phyloP scores from a whole-genome alignment of 2,113 vertebrate genomes.

The Tyto alba region DNA sequence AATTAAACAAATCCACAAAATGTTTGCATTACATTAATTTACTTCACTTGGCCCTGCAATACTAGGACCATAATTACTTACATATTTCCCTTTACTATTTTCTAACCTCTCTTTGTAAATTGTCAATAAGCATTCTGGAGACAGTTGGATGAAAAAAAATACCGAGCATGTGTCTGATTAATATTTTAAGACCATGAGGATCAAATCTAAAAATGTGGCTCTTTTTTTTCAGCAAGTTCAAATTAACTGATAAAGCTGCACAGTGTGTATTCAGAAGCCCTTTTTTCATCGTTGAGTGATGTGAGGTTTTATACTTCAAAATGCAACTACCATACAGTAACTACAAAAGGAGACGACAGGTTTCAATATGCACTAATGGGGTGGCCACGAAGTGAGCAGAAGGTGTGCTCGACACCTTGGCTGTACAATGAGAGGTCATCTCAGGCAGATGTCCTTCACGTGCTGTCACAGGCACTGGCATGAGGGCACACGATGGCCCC shows the following conservation, averaged over 20 bases:
- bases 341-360: neutral
- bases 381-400: neutral
- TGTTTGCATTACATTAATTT: conserved; percentile 66
- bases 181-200: conserved; percentile 75
- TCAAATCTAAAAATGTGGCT: conserved; percentile 53
- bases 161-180: conserved; percentile 71
- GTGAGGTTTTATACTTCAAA: neutral
- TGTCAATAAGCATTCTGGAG: conserved; percentile 73
- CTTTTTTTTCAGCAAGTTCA: conserved; percentile 21
- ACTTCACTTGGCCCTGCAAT: conserved; percentile 61
- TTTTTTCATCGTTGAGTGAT: neutral
- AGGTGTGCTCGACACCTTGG: neutral
- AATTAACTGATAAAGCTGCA: conserved; percentile 11
- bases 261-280: neutral
- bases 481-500: conserved; percentile 64
- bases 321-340: neutral
- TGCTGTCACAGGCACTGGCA: conserved; percentile 66
- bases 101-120: conserved; percentile 70
- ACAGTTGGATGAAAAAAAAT: conserved; percentile 66
- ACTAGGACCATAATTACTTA: conserved; percentile 69
- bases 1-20: conserved; percentile 71
- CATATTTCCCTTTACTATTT: conserved; percentile 74
- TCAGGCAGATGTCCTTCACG: conserved; percentile 65
- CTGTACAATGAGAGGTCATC: conserved; percentile 77
- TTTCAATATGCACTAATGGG: neutral